These are phyloP conservation scores for Sinelater perroti DNA, from an alignment of 2,888 invertebrate species.

Conservation along the genomic window DNA sequence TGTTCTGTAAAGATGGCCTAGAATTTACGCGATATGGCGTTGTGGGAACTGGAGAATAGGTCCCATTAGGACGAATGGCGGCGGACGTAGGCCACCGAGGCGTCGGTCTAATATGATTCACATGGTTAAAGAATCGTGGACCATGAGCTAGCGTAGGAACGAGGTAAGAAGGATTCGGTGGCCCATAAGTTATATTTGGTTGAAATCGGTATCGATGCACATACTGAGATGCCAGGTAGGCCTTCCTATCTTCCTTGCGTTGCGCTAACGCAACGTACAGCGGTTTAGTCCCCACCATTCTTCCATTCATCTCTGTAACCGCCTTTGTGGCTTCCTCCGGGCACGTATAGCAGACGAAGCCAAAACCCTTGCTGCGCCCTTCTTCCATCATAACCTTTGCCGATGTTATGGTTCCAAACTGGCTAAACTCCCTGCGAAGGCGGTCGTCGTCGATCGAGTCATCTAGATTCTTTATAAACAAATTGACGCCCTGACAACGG, in stretches of 20 bases:
- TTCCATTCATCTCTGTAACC: constrained; percentile 76
- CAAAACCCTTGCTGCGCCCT: constrained; percentile 67
- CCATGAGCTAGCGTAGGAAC: constrained; percentile 90
- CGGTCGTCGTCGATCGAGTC: constrained; percentile 74
- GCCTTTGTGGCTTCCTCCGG: constrained; percentile 77
- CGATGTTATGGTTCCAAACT: constrained; percentile 74
- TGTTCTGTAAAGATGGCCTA: constrained; percentile 65
- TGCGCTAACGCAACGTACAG: constrained; percentile 78
- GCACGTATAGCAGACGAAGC: constrained; percentile 76
- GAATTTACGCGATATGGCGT: constrained; percentile 53
- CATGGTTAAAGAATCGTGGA: constrained; percentile 88
- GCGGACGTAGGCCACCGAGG: constrained; percentile 86
- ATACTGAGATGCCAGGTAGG: constrained; percentile 73
- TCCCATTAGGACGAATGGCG: constrained; percentile 74
- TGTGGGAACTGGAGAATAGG: constrained; percentile 64
- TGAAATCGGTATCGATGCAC: constrained; percentile 81
- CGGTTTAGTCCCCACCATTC: constrained; percentile 74
- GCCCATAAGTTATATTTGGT: constrained; percentile 78
- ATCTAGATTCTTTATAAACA: constrained; percentile 78
- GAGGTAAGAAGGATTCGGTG: constrained; percentile 75
- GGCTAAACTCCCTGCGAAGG: constrained; percentile 70
- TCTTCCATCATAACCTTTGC: constrained; percentile 72
- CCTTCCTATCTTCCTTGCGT: constrained; percentile 75
- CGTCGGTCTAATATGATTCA: constrained; percentile 88
- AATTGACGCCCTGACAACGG: constrained; percentile 70